A percentile compares a stretch with the other conserved stretches of the same genome.
Conservation (phyloP, 2,113 vertebrate species). For the Macroglossus sobrinus region DNA sequence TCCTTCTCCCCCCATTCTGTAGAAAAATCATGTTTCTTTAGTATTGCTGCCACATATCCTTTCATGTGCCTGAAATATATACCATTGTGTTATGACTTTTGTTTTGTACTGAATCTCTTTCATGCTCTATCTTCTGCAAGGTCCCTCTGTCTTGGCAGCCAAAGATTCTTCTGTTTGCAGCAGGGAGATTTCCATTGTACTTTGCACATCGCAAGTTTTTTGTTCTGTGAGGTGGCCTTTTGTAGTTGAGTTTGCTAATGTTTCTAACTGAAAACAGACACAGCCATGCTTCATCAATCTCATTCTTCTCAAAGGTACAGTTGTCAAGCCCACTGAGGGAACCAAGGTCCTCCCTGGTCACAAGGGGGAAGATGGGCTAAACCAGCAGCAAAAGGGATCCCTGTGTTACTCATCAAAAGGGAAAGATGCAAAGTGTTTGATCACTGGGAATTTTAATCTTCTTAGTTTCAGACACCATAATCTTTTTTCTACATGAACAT, state of each 20-base stretch:
- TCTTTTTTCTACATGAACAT: background rate
- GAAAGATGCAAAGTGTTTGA: background rate
- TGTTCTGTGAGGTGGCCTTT: conserved; percentile 74
- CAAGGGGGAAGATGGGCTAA: background rate
- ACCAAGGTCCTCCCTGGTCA: background rate
- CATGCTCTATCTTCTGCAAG: conserved; percentile 82
- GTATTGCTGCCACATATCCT: conserved; percentile 76
- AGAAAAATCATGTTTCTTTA: conserved; percentile 80
- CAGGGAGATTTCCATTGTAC: conserved; percentile 84
- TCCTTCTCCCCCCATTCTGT: conserved; percentile 68
- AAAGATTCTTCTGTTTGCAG: conserved; percentile 82
- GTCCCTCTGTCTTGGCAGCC: conserved; percentile 85
- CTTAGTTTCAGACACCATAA: background rate
- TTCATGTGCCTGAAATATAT: conserved; percentile 85
- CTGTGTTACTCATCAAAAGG: background rate
- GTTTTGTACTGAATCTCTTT: conserved; percentile 84
- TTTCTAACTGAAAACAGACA: conserved; percentile 65
- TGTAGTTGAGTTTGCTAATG: conserved; percentile 55
- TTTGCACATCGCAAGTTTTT: conserved; percentile 77
- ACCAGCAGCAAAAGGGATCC: background rate
- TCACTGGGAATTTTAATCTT: background rate
- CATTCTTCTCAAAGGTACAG: conserved; percentile 20
- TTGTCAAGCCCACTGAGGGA: background rate
- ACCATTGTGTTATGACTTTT: conserved; percentile 84
- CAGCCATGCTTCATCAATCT: conserved; percentile 41